These are phyloP conservation scores for Campaea margaritaria DNA, from an alignment of 2,888 invertebrate genomes.

Conservation along the genomic window DNA sequence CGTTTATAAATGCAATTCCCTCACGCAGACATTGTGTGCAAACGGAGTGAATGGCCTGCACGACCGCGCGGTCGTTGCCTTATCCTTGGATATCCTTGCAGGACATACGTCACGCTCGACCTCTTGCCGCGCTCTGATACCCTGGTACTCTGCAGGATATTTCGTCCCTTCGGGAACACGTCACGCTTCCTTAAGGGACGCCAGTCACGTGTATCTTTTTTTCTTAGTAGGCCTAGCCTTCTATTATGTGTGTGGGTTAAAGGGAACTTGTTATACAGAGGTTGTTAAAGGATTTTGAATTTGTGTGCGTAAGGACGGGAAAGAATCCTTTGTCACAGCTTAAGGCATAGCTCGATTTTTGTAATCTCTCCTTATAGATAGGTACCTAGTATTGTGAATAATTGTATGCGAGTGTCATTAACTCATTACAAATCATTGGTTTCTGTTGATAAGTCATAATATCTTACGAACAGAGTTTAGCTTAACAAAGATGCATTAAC, in stretches of 20 bases:
- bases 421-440: too few relatives aligned
- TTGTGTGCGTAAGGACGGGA: conserved; percentile 37
- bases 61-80: conserved; percentile 68
- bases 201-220: conserved; percentile 34
- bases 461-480: too few relatives aligned
- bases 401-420: too few relatives aligned
- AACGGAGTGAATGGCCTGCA: conserved; percentile 63
- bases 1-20: conserved; percentile 42
- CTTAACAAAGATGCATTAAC: too few relatives aligned
- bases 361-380: not conserved
- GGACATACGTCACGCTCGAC: conserved; percentile 69
- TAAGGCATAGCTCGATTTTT: not conserved
- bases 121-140: conserved; percentile 69
- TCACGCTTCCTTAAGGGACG: conserved; percentile 69
- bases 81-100: conserved; percentile 83
- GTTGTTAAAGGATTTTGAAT: conserved; percentile 26
- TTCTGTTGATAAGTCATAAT: too few relatives aligned
- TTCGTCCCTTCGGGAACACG: conserved; percentile 85
- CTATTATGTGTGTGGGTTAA: conserved; percentile 32
- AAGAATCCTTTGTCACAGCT: conserved; percentile 22
- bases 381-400: too few relatives aligned
- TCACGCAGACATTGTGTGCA: conserved; percentile 40
- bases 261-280: conserved; percentile 30
- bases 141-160: conserved; percentile 84
- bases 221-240: conserved; percentile 27